A percentile compares a stretch with the other conserved stretches of the same genome.
phyloP scores from a whole-genome alignment of 2,113 vertebrate genomes.

The Pachypanchax playfairii region DNA sequence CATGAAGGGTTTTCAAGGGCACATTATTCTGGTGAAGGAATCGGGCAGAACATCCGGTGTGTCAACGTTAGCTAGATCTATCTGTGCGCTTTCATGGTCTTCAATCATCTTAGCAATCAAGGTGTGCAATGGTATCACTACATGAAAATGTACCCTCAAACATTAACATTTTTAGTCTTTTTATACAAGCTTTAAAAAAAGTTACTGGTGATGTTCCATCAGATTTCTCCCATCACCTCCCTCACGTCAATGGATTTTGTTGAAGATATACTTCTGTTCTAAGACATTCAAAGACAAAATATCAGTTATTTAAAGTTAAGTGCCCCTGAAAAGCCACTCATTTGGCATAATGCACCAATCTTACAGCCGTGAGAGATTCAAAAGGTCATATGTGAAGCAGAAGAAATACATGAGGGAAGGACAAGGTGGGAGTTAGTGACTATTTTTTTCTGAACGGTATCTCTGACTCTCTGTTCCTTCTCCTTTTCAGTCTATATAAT shows the following conservation, averaged over 20 bases:
- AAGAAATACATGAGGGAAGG: slow-evolving; percentile 10
- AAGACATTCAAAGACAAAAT: slow-evolving; percentile 2
- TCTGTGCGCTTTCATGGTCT: neutral
- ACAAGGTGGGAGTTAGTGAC: slow-evolving; percentile 5
- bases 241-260: neutral
- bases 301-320: slow-evolving; percentile 27
- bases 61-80: neutral
- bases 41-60: neutral
- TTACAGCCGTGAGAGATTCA: slow-evolving; percentile 11
- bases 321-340: slow-evolving; percentile 22
- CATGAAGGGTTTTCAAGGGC: neutral
- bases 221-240: neutral
- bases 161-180: neutral
- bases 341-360: slow-evolving; percentile 14
- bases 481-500: slow-evolving; percentile 37
- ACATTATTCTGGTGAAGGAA: neutral
- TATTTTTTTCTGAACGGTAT: slow-evolving; percentile 23
- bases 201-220: neutral
- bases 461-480: slow-evolving; percentile 22
- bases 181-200: neutral
- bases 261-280: neutral
- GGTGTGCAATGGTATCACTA: neutral
- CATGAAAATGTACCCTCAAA: neutral
- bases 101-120: neutral
- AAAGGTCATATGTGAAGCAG: slow-evolving; percentile 8